A percentile compares a stretch with the other conserved stretches of the same genome.
Conservation (phyloP, 2,113 vertebrate genomes). For the Rhabdornis inornatus region DNA sequence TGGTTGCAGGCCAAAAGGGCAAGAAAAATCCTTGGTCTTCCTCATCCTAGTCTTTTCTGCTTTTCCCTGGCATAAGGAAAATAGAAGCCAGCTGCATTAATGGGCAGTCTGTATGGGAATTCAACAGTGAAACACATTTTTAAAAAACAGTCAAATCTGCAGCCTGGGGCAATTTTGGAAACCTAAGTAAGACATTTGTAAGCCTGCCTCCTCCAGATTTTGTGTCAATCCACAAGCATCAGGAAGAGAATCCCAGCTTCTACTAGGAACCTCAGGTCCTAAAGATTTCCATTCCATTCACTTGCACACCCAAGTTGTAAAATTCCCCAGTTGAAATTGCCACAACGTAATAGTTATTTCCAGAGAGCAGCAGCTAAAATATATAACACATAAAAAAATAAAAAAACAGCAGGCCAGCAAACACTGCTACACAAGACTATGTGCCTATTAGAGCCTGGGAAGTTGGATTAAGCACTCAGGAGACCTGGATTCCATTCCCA, state of each 20-base stretch:
- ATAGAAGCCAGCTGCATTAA: neutral
- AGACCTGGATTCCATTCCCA: neutral
- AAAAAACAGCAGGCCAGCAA: neutral
- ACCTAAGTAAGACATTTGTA: neutral
- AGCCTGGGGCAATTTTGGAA: neutral
- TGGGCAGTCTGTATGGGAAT: neutral
- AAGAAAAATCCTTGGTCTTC: neutral
- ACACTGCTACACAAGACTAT: neutral
- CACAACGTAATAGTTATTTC: neutral
- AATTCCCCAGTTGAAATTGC: neutral
- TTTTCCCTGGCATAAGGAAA: neutral
- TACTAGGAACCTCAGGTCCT: neutral
- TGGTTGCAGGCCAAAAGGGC: neutral
- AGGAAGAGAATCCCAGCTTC: neutral
- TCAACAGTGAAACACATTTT: neutral
- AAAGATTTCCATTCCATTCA: neutral
- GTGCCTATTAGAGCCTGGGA: neutral
- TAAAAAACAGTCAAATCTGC: neutral
- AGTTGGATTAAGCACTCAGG: neutral
- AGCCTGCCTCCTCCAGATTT: neutral
- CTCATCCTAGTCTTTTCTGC: neutral
- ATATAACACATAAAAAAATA: neutral
- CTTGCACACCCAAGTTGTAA: neutral
- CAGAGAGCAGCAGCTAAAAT: neutral
- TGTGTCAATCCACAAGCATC: neutral